phyloP scores from a whole-genome alignment of 2,888 invertebrate species.

The Eupithecia pulchellata region DNA sequence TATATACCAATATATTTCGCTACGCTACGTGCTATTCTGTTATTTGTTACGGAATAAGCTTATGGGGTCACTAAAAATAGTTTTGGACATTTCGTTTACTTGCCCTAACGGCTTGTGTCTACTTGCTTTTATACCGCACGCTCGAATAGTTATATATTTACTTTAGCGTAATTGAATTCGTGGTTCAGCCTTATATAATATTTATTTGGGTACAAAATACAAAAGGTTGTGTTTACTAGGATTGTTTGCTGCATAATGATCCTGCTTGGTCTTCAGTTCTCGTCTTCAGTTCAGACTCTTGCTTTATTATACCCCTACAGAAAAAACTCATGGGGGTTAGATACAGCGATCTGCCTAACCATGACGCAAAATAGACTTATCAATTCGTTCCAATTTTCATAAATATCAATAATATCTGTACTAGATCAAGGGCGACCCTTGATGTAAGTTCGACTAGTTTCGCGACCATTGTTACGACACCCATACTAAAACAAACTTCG shows the following conservation, averaged over 20 bases:
- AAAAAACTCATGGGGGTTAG: neutral
- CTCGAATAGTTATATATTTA: slow-evolving; percentile 31
- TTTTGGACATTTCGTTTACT: slow-evolving; percentile 22
- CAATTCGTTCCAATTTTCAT: too few species aligned
- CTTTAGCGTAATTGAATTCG: slow-evolving; percentile 32
- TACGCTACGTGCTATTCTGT: neutral
- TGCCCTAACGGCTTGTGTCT: slow-evolving; percentile 31
- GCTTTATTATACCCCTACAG: neutral
- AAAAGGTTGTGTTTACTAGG: neutral
- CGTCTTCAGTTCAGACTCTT: slow-evolving; percentile 8
- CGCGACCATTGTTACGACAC: slow-evolving; percentile 1
- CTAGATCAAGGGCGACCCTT: too few species aligned
- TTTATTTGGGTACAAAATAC: slow-evolving; percentile 21
- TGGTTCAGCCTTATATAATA: slow-evolving; percentile 31
- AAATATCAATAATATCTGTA: too few species aligned
- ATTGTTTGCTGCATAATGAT: slow-evolving; percentile 13
- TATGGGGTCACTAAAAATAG: neutral
- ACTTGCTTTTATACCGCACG: slow-evolving; percentile 31
- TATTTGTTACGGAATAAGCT: neutral
- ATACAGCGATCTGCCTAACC: neutral
- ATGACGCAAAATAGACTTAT: neutral
- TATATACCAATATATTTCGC: neutral
- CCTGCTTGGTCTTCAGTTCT: slow-evolving; percentile 11
- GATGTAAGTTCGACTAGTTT: neutral
- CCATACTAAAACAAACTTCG: neutral